A percentile compares a stretch with the other conserved stretches of the same genome.
Conservation (phyloP, 2,888 invertebrate species). For the Sarcophaga rosellei region DNA sequence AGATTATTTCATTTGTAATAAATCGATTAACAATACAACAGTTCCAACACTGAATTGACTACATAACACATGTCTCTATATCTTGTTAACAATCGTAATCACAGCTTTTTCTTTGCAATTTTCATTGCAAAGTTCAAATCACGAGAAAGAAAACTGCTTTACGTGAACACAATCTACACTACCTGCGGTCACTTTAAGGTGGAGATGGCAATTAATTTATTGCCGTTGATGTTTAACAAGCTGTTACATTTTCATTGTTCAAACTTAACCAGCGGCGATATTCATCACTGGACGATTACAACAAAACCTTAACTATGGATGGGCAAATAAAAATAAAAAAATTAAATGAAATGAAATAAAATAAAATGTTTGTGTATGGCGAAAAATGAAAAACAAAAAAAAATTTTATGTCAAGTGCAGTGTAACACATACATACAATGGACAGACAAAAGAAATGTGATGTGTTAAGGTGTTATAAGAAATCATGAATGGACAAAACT, state of each 20-base stretch:
- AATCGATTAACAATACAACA: not conserved
- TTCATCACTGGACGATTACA: conserved; percentile 25
- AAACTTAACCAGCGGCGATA: conserved; percentile 42
- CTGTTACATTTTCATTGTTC: conserved; percentile 65
- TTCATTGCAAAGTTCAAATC: conserved; percentile 32
- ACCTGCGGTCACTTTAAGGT: conserved; percentile 21
- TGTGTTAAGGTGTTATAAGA: conserved; percentile 19
- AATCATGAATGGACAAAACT: not conserved
- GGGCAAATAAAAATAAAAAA: conserved; percentile 15
- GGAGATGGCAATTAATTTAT: conserved; percentile 56
- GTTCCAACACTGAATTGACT: not conserved
- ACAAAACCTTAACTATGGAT: not conserved
- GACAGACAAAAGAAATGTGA: conserved; percentile 45
- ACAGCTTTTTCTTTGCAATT: conserved; percentile 24
- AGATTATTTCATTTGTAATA: too few relatives aligned
- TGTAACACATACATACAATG: conserved; percentile 9
- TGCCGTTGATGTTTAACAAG: conserved; percentile 56
- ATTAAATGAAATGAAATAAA: too few relatives aligned
- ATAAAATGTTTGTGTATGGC: not conserved
- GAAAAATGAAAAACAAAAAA: not conserved
- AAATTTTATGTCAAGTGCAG: conserved; percentile 62
- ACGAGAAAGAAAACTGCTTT: conserved; percentile 22
- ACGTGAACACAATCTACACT: conserved; percentile 21
- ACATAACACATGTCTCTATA: too few relatives aligned
- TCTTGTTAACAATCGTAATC: not conserved